Percentiles rank a stretch among this genome's conserved stretches.
These are phyloP conservation scores for Neodon shergylaensis DNA, from an alignment of 2,113 vertebrate species.

Conservation along the genomic window DNA sequence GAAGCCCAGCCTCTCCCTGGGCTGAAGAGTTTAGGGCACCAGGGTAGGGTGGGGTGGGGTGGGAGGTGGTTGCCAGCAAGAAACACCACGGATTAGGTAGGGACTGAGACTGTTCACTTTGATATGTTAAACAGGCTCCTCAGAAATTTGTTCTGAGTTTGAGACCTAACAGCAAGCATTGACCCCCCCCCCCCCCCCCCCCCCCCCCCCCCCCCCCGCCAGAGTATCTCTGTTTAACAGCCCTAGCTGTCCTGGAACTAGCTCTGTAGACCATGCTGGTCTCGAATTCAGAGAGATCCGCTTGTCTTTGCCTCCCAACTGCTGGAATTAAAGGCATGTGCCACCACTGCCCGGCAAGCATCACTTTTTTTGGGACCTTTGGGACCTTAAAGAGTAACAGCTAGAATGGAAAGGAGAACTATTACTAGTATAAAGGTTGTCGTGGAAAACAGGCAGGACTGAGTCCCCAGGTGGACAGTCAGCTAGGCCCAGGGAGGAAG, in stretches of 20 bases:
- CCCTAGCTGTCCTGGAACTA: too few species aligned
- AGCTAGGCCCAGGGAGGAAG: too few species aligned
- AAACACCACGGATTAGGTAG: not conserved
- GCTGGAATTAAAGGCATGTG: too few species aligned
- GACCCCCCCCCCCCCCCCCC: accelerated
- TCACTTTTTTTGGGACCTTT: not conserved
- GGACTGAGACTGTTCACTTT: not conserved
- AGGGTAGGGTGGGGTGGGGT: too few species aligned
- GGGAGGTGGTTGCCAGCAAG: not conserved
- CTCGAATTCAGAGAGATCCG: too few species aligned
- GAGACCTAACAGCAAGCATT: not conserved
- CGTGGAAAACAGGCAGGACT: not conserved
- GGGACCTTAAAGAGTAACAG: not conserved
- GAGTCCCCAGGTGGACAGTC: not conserved
- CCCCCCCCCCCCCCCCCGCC: too few species aligned
- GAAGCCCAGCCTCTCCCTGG: not conserved
- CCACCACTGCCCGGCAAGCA: not conserved
- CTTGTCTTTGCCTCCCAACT: too few species aligned
- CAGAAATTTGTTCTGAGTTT: not conserved
- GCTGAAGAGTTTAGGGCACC: not conserved
- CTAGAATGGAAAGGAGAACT: too few species aligned
- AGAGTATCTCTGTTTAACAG: too few species aligned
- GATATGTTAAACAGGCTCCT: not conserved
- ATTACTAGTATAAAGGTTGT: not conserved
- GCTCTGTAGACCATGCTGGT: too few species aligned